phyloP scores from a whole-genome alignment of 2,888 invertebrate species.

The Lottia gigantea region DNA sequence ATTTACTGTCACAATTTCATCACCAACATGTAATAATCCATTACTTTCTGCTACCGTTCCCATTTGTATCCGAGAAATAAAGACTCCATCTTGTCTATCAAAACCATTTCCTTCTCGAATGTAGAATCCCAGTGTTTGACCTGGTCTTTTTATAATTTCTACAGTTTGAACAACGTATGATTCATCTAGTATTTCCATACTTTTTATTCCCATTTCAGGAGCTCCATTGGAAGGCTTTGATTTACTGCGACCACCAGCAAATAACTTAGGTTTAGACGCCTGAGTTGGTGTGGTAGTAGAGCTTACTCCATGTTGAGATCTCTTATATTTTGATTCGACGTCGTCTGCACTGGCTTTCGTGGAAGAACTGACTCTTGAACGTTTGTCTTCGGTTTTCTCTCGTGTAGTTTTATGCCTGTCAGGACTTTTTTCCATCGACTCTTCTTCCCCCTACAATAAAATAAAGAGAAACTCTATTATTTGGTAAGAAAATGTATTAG shows the following conservation, averaged over 20 bases:
- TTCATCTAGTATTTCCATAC: slow-evolving; percentile 59
- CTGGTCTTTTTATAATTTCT: slow-evolving; percentile 98
- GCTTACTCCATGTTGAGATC: slow-evolving; percentile 34
- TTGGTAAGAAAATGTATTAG: not conserved
- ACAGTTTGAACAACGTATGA: slow-evolving; percentile 72
- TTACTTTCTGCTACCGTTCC: slow-evolving; percentile 98
- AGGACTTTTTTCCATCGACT: slow-evolving; percentile 58
- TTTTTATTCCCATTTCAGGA: slow-evolving; percentile 65
- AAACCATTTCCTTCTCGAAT: slow-evolving; percentile 99
- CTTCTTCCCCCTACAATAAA: slow-evolving; percentile 45
- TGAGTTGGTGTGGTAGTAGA: slow-evolving; percentile 32
- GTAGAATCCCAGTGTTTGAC: slow-evolving; percentile 96
- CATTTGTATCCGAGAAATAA: slow-evolving; percentile 94
- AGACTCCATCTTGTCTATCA: slow-evolving; percentile 94
- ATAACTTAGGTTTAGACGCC: slow-evolving; percentile 14
- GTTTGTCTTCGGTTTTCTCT: slow-evolving; percentile 31
- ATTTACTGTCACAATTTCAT: slow-evolving; percentile 98
- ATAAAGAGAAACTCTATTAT: slow-evolving; percentile 1
- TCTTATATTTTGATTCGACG: slow-evolving; percentile 24
- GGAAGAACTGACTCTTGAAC: slow-evolving; percentile 15
- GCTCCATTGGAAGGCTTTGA: slow-evolving; percentile 46
- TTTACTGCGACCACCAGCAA: slow-evolving; percentile 23
- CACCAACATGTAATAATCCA: slow-evolving; percentile 95
- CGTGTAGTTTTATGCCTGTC: slow-evolving; percentile 42
- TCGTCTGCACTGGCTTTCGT: slow-evolving; percentile 16